Percentiles rank a stretch among this genome's conserved stretches.
Conservation (phyloP, 2,797 vertebrate genomes). For the Parambassis ranga region DNA sequence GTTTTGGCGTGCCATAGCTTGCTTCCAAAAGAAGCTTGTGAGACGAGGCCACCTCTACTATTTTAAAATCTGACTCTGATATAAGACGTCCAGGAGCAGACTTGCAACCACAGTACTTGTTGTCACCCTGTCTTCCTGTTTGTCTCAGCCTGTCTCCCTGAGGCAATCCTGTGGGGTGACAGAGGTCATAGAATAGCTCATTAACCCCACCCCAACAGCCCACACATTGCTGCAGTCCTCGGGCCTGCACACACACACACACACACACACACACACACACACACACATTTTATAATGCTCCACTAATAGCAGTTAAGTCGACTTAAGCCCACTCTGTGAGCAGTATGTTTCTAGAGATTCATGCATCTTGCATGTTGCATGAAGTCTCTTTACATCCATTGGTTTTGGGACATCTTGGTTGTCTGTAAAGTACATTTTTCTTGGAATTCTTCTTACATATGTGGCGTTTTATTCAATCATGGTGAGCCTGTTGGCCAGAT, state of each 20-base stretch:
- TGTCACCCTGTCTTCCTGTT: conserved; percentile 76
- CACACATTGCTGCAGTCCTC: conserved; percentile 73
- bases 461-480: conserved; percentile 33
- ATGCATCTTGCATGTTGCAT: conserved; percentile 36
- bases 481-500: conserved; percentile 67
- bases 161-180: conserved; percentile 71
- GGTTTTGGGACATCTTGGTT: not conserved
- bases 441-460: too few species aligned
- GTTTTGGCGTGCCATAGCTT: not conserved
- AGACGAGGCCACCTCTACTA: conserved; percentile 2
- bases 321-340: conserved; percentile 63
- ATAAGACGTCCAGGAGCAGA: conserved; percentile 38
- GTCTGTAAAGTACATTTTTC: not conserved
- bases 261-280: conserved; percentile 26
- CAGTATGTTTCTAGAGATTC: conserved; percentile 55
- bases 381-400: not conserved
- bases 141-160: conserved; percentile 68
- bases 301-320: conserved; percentile 77
- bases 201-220: conserved; percentile 79
- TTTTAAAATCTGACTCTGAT: conserved; percentile 30
- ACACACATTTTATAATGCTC: conserved; percentile 68
- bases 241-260: conserved; percentile 46
- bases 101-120: conserved; percentile 53
- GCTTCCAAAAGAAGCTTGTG: not conserved
- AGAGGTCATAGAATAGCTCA: conserved; percentile 79